A percentile compares a stretch with the other conserved stretches of the same genome.
Conservation (phyloP, 2,797 vertebrate species). For the Clamator glandarius region DNA sequence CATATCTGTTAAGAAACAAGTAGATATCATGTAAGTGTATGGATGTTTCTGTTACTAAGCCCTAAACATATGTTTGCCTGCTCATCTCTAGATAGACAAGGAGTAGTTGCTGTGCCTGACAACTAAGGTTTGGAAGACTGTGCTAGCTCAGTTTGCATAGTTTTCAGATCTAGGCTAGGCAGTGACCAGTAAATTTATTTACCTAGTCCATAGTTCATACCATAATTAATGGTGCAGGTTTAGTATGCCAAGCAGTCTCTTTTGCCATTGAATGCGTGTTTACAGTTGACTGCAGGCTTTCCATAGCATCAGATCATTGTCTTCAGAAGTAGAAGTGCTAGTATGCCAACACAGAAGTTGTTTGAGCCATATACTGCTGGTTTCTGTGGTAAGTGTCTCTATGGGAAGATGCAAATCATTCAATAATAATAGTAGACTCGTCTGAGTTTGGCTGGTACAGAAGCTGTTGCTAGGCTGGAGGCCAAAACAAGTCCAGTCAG, state of each 20-base stretch:
- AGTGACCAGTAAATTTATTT: not conserved
- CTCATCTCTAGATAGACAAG: not conserved
- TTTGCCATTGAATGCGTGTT: not conserved
- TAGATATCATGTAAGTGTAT: not conserved
- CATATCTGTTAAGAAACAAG: not conserved
- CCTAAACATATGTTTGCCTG: not conserved
- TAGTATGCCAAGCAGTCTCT: not conserved
- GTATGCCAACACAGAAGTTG: not conserved
- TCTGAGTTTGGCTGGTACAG: slow-evolving; percentile 32
- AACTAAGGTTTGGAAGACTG: not conserved
- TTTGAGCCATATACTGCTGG: not conserved
- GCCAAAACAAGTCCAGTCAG: slow-evolving; percentile 58
- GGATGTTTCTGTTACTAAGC: not conserved
- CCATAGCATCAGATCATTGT: not conserved
- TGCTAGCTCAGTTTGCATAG: not conserved
- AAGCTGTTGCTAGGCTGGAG: slow-evolving; percentile 60
- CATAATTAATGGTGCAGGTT: not conserved
- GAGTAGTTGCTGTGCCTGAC: not conserved
- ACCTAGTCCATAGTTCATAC: not conserved
- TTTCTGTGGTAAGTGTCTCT: not conserved
- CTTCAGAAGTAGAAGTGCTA: not conserved
- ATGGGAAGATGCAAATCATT: slow-evolving; percentile 5
- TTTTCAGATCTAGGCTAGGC: not conserved
- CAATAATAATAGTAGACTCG: not conserved
- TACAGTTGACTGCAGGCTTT: not conserved